phyloP scores from a whole-genome alignment of 2,113 vertebrate genomes.

The Xiphias gladius region DNA sequence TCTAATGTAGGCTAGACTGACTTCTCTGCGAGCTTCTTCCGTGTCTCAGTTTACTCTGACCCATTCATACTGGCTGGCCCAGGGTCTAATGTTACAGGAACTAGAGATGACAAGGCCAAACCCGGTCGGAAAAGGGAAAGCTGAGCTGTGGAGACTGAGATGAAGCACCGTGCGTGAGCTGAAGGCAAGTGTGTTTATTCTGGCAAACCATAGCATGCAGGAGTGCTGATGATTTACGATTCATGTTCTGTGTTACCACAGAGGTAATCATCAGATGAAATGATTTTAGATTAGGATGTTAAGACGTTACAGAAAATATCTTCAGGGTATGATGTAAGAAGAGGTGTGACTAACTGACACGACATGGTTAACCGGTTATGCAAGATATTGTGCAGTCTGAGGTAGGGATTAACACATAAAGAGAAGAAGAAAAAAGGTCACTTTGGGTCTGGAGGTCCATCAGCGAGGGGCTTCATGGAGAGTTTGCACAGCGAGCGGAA shows the following conservation, averaged over 20 bases:
- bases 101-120: constrained; percentile 51
- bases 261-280: background rate
- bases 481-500: constrained; percentile 98
- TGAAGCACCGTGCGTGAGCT: background rate
- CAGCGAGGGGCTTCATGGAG: constrained; percentile 97
- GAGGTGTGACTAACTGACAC: background rate
- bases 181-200: background rate
- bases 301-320: no score
- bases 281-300: background rate
- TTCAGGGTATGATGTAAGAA: background rate
- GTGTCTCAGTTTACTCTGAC: constrained; percentile 53
- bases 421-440: constrained; percentile 71
- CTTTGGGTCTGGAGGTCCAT: constrained; percentile 98
- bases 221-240: background rate
- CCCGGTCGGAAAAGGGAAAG: constrained; percentile 45
- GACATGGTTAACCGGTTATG: background rate
- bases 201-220: background rate
- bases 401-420: background rate
- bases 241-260: background rate
- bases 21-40: constrained; percentile 31
- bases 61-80: constrained; percentile 34
- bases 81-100: constrained; percentile 69
- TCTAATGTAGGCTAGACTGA: constrained; percentile 20
- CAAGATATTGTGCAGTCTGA: background rate
- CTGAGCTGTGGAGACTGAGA: constrained; percentile 10